Percentiles rank a stretch among this genome's conserved stretches.
These are phyloP conservation scores for Protobothrops mucrosquamatus DNA, from an alignment of 2,113 vertebrate species.

Conservation along the genomic window DNA sequence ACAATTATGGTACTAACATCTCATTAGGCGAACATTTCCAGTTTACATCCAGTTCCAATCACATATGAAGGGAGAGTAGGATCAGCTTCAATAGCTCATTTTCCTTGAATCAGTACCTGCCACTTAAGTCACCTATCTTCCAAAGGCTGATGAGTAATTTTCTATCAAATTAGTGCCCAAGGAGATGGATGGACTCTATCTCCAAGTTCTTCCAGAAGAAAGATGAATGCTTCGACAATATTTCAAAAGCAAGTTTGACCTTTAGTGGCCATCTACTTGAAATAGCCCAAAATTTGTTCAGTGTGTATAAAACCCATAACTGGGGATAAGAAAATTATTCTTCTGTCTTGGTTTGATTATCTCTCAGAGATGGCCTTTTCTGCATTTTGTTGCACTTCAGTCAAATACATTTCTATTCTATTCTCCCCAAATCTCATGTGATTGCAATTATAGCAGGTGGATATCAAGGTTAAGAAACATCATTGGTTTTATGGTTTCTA, in stretches of 20 bases:
- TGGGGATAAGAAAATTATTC: neutral
- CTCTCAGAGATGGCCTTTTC: neutral
- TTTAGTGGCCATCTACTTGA: neutral
- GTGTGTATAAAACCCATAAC: neutral
- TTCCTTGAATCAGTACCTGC: neutral
- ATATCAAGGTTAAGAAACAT: neutral
- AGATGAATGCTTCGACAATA: neutral
- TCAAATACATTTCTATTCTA: neutral
- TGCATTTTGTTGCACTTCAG: neutral
- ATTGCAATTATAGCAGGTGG: neutral
- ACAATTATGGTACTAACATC: neutral
- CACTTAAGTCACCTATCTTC: neutral
- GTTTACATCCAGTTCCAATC: neutral
- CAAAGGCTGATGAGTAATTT: neutral
- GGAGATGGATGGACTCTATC: neutral
- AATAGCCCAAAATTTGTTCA: neutral
- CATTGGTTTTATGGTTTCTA: neutral
- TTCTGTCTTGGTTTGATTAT: neutral
- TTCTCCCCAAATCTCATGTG: neutral
- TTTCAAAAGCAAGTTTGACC: neutral
- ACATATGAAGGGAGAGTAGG: neutral
- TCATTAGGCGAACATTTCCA: neutral
- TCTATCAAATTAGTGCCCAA: neutral
- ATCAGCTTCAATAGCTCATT: neutral
- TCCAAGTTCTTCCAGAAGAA: neutral